Conservation (phyloP, 2,888 invertebrate species). For the Coronaproctus castanopsis region DNA sequence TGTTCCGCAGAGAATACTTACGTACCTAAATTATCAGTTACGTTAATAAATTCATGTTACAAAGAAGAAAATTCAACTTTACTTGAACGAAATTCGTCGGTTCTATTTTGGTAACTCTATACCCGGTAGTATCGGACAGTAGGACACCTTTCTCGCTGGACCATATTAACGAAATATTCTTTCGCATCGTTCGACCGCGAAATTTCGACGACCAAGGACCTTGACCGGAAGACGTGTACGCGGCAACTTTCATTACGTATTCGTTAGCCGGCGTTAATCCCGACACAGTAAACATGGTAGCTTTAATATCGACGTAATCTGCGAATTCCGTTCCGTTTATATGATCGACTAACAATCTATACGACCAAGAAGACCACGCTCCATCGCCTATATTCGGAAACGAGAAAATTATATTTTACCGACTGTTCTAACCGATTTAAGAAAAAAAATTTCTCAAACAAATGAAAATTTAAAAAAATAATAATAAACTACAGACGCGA, state of each 20-base stretch:
- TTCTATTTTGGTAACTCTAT: slow-evolving; percentile 33
- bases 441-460: not conserved
- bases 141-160: slow-evolving; percentile 52
- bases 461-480: slow-evolving; percentile 11
- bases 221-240: slow-evolving; percentile 48
- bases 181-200: slow-evolving; percentile 42
- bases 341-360: slow-evolving; percentile 40
- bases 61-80: slow-evolving; percentile 5
- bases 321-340: slow-evolving; percentile 32
- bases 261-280: slow-evolving; percentile 50
- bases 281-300: slow-evolving; percentile 41
- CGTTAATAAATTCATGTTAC: too few species aligned
- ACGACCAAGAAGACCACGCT: slow-evolving; percentile 55
- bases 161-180: slow-evolving; percentile 39
- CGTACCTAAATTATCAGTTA: too few species aligned
- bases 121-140: slow-evolving; percentile 64
- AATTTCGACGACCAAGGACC: slow-evolving; percentile 67
- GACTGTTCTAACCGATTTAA: not conserved
- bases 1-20: too few species aligned
- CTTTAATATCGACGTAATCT: slow-evolving; percentile 32
- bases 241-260: slow-evolving; percentile 59
- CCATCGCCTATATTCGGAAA: slow-evolving; percentile 39
- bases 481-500: not conserved
- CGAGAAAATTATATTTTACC: too few species aligned
- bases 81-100: slow-evolving; percentile 11